Evolutionary conservation across 2,113 vertebrate species (phyloP).

Genomic region (Meriones unguiculatus): DNA sequence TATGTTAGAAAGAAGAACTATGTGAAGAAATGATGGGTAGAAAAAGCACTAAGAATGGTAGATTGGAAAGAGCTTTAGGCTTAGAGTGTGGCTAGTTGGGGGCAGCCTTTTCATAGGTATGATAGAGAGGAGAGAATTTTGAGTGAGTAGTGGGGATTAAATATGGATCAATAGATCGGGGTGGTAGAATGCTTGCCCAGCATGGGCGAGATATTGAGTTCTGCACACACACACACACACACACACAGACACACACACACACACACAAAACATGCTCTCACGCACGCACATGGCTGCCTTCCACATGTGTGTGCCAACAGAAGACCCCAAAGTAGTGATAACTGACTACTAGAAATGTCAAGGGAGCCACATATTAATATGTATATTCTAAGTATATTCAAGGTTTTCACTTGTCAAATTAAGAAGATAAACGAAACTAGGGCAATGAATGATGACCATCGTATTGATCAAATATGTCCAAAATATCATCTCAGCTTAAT

Average conservation of each 20-base stretch:
- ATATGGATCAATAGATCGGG: not conserved
- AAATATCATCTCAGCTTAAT: constrained; percentile 32
- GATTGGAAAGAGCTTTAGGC: not conserved
- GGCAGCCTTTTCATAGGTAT: not conserved
- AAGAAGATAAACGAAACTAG: not conserved
- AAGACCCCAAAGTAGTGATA: not conserved
- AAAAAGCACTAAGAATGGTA: not conserved
- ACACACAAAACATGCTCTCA: accelerated
- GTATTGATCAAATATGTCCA: not conserved
- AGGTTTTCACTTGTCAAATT: constrained; percentile 1
- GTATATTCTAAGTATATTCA: not conserved
- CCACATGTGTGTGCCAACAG: not conserved
- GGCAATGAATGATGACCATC: not conserved
- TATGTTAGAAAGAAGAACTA: not conserved
- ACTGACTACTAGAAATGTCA: not conserved
- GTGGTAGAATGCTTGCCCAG: not conserved
- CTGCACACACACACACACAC: not conserved
- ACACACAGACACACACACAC: too few species aligned
- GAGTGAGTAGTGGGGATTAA: not conserved
- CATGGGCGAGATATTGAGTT: not conserved
- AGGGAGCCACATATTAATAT: not conserved
- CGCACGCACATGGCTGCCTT: too few species aligned
- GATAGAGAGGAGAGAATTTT: not conserved
- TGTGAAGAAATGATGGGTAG: not conserved
- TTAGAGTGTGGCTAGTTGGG: not conserved